Conservation (phyloP, 1,140 invertebrate species). For the Conus ventricosus region DNA sequence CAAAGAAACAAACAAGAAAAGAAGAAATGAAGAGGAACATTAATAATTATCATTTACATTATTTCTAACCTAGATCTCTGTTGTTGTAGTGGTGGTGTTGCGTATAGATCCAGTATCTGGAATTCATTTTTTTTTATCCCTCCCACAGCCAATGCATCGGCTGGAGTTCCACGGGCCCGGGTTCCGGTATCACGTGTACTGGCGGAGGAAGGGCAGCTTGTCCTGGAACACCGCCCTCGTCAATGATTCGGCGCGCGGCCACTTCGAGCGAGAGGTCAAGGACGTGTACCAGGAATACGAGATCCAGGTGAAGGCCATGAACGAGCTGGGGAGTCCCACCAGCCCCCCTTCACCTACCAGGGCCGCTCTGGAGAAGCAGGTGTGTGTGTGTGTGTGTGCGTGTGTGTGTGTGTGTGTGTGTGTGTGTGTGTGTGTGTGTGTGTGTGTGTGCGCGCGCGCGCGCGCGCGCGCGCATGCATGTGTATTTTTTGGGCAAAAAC, state of each 20-base stretch:
- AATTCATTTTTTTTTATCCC: not conserved
- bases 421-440: slow-evolving; percentile 56
- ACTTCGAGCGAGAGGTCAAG: slow-evolving; percentile 77
- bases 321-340: slow-evolving; percentile 90
- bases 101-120: too few species aligned
- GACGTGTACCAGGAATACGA: slow-evolving; percentile 90
- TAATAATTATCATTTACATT: too few species aligned
- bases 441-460: too few species aligned
- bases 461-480: too few species aligned
- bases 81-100: too few species aligned
- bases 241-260: slow-evolving; percentile 76
- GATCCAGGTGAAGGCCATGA: slow-evolving; percentile 95
- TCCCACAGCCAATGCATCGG: slow-evolving; percentile 89
- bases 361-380: slow-evolving; percentile 96
- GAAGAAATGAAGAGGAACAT: too few species aligned
- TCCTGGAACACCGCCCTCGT: slow-evolving; percentile 61
- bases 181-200: slow-evolving; percentile 94
- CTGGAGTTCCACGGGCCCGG: slow-evolving; percentile 97
- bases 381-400: slow-evolving; percentile 31
- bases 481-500: too few species aligned
- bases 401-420: slow-evolving; percentile 56
- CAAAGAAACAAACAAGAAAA: too few species aligned
- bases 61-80: too few species aligned
- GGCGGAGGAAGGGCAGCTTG: slow-evolving; percentile 61
- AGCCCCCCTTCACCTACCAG: slow-evolving; percentile 82